Base-by-base conservation (phyloP, 2,888 invertebrate species). In the Argyresthia albistria region DNA sequence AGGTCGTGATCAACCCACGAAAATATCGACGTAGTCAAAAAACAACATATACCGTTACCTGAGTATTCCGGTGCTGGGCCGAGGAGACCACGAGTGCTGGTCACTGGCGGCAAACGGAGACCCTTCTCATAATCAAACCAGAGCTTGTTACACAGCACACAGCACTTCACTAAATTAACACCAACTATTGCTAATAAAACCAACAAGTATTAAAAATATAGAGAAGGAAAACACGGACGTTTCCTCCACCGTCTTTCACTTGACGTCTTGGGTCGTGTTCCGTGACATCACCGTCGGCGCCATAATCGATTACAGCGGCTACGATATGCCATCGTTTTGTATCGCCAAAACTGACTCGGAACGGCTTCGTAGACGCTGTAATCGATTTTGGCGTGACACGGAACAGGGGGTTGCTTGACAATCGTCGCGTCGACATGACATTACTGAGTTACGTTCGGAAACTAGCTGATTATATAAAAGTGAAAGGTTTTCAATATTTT, bases 201-300 rank as follows among this genome's bases (percentile, higher is more conserved):
- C 84, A 86, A 86, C 86, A 84, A 86, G 84, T 84, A 77, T 76
- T 45, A 70, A 73, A 70, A 59, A 72, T 72, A 78, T 75, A 69
- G 65, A 73, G 25, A 25, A 25, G 25, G 25, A 25, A 75, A 78
- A 81, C 81, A 80, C 66, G 74, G 57, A 72, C 56, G 70, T 61
- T 73, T 39, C 50, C n/a, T 35, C 51, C 39, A 45, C 76, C 78
- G 81, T 81, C 81, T 80, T 77, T 73, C 36, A 48, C 39, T 25
- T 25, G 25, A 25, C 25, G n/a, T n/a, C n/a, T n/a, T n/a, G n/a
- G n/a, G n/a, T n/a, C n/a, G n/a, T n/a, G n/a, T n/a, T n/a, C n/a
- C n/a, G n/a, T n/a, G n/a, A n/a, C n/a, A n/a, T n/a, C n/a, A n/a
- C n/a, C n/a, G n/a, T n/a, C n/a, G n/a, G n/a, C n/a, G n/a, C n/a